phyloP scores from a whole-genome alignment of 2,113 vertebrate species.

The Cyprinodon brontotheroides region DNA sequence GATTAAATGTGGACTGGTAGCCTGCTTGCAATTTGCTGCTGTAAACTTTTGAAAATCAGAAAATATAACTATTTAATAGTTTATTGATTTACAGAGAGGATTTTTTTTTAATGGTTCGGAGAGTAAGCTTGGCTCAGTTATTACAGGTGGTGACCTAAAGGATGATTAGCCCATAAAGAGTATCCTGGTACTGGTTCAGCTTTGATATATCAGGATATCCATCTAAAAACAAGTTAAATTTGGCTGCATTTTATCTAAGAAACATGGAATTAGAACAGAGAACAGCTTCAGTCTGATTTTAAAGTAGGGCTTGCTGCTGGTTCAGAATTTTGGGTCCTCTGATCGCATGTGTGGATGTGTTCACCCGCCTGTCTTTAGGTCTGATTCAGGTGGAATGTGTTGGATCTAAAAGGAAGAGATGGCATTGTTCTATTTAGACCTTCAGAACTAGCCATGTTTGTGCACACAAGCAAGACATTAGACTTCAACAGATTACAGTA shows the following conservation, averaged over 20 bases:
- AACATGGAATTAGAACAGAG: too few relatives aligned
- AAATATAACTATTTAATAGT: background rate
- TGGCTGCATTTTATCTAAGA: background rate
- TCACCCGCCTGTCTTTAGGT: slow-evolving; percentile 13
- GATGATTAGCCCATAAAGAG: background rate
- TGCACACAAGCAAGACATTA: too few relatives aligned
- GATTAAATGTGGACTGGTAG: background rate
- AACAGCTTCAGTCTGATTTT: slow-evolving; percentile 36
- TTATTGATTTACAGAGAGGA: background rate
- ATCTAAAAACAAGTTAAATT: background rate
- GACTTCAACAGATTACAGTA: too few relatives aligned
- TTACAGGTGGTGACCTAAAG: background rate
- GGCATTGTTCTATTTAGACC: background rate
- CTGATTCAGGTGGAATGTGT: slow-evolving; percentile 5
- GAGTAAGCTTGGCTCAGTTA: too few relatives aligned
- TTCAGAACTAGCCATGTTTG: background rate
- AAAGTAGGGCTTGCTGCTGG: slow-evolving; percentile 18
- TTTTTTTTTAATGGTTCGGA: background rate
- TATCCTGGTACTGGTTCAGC: background rate
- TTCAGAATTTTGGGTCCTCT: slow-evolving; percentile 35
- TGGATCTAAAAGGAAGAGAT: background rate
- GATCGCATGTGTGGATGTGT: slow-evolving; percentile 31
- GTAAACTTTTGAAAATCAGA: background rate
- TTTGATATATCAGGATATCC: background rate
- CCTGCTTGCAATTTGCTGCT: background rate